phyloP scores from a whole-genome alignment of 2,113 vertebrate species.

The Saccopteryx bilineata region DNA sequence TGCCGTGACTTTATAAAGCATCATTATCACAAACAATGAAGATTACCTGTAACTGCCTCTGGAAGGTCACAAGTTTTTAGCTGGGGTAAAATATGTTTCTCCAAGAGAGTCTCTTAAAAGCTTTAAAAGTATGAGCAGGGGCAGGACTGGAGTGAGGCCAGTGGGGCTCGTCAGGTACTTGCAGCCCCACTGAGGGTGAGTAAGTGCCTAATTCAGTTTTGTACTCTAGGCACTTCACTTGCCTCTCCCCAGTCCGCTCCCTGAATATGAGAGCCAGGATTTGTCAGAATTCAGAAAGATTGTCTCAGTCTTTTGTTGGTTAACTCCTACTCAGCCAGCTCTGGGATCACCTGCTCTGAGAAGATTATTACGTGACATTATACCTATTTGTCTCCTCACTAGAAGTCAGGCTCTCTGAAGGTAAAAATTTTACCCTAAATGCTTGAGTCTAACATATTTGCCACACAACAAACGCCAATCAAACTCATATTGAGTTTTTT shows the following conservation, averaged over 20 bases:
- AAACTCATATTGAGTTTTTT: not conserved
- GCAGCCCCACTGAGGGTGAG: no score
- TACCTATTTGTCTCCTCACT: not conserved
- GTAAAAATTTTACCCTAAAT: not conserved
- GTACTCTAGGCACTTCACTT: accelerated
- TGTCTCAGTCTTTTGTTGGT: not conserved
- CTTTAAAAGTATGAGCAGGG: not conserved
- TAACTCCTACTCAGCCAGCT: not conserved
- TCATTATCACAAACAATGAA: not conserved
- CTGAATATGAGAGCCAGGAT: not conserved
- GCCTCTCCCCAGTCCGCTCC: not conserved
- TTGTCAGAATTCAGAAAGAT: not conserved
- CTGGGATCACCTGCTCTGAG: not conserved
- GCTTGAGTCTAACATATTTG: not conserved
- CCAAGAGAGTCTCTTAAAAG: not conserved
- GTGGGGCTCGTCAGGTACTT: accelerated
- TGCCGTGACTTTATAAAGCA: not conserved
- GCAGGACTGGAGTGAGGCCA: not conserved
- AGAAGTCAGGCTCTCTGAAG: not conserved
- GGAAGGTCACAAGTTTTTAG: not conserved
- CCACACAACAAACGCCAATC: not conserved
- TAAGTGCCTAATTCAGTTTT: accelerated
- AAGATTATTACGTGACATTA: not conserved
- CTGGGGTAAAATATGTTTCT: not conserved
- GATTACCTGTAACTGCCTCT: not conserved